A percentile compares a stretch with the other conserved stretches of the same genome.
phyloP scores from a whole-genome alignment of 2,888 invertebrate genomes.

The Trachelus troglodyta region DNA sequence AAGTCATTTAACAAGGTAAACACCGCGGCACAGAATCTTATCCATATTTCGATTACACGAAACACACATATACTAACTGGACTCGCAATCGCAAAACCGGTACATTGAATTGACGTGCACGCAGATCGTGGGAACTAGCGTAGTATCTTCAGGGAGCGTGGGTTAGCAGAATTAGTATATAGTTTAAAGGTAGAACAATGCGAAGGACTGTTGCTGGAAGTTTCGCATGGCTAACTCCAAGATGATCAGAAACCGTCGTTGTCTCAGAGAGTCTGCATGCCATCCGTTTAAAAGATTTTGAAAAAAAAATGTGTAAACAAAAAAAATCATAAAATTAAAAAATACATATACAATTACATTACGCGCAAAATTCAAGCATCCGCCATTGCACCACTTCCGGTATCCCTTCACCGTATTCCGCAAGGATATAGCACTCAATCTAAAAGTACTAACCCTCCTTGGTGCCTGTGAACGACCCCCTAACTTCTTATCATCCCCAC shows the following conservation, averaged over 20 bases:
- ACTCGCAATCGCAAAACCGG: constrained; percentile 26
- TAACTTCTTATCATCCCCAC: background rate
- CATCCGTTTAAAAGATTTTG: background rate
- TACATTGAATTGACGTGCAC: constrained; percentile 56
- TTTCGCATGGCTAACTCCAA: background rate
- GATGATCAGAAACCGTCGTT: background rate
- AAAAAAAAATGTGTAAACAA: no score
- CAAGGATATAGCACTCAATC: background rate
- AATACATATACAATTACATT: background rate
- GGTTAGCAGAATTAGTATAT: constrained; percentile 62
- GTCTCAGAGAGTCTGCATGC: background rate
- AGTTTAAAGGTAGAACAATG: constrained; percentile 60
- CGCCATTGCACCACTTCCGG: background rate
- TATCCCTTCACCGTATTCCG: background rate
- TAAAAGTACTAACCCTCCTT: background rate
- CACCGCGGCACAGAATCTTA: background rate
- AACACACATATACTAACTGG: background rate
- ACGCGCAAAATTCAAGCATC: background rate
- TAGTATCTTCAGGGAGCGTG: constrained; percentile 46
- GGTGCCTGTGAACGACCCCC: background rate
- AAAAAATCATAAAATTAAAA: no score
- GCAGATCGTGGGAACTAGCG: constrained; percentile 62
- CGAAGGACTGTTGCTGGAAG: constrained; percentile 54
- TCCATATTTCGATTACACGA: background rate
- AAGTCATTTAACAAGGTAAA: background rate